Percentiles rank a stretch among this genome's conserved stretches.
Conservation (phyloP, 2,113 vertebrate genomes). For the Puntigrus tetrazona region DNA sequence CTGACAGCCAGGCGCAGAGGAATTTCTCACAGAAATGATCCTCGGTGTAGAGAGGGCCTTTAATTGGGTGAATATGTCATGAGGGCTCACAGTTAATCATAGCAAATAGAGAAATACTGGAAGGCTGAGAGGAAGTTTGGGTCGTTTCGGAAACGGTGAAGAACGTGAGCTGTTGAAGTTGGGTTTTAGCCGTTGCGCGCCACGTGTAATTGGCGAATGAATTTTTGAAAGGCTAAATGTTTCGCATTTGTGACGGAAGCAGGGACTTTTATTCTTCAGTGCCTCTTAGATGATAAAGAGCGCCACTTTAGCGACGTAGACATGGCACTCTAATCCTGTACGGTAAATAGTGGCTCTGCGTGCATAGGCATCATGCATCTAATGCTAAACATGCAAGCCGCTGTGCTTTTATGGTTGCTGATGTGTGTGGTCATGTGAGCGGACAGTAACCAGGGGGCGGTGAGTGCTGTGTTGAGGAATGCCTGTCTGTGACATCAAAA, state of each 20-base stretch:
- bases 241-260: background rate
- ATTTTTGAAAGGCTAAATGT: constrained; percentile 43
- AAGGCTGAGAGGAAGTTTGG: constrained; percentile 29
- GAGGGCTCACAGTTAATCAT: constrained; percentile 56
- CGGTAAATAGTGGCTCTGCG: background rate
- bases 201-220: constrained; percentile 45
- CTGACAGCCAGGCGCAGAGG: constrained; percentile 54
- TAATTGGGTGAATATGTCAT: constrained; percentile 68
- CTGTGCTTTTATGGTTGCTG: too few species aligned
- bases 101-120: constrained; percentile 42
- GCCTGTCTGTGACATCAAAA: background rate
- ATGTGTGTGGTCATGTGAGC: too few species aligned
- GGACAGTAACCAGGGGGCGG: too few species aligned
- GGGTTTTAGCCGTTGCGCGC: background rate
- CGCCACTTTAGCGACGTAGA: background rate
- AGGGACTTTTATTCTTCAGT: constrained; percentile 24
- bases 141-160: constrained; percentile 36
- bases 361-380: background rate
- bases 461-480: too few species aligned
- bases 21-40: constrained; percentile 51
- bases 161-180: constrained; percentile 39
- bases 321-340: background rate
- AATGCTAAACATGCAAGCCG: background rate
- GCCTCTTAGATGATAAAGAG: constrained; percentile 24
- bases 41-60: constrained; percentile 25